These are phyloP conservation scores for Lasioglossum leucozonium DNA, from an alignment of 2,888 invertebrate species.

Conservation along the genomic window DNA sequence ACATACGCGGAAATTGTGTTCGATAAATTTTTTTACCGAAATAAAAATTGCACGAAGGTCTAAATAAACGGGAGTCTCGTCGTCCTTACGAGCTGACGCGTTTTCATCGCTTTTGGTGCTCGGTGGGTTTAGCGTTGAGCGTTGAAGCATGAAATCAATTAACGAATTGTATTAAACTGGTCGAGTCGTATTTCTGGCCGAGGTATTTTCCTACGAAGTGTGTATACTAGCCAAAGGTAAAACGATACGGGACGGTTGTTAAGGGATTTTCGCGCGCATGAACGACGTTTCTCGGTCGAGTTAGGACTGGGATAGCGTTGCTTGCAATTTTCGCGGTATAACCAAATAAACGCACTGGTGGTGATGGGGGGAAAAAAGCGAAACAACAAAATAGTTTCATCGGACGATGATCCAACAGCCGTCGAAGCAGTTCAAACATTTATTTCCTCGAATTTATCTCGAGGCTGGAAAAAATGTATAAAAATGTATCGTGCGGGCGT, in stretches of 20 bases:
- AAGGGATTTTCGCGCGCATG: neutral
- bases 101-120: too few relatives aligned
- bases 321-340: neutral
- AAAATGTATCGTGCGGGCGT: too few relatives aligned
- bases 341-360: neutral
- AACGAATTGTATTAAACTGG: too few relatives aligned
- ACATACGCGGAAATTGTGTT: too few relatives aligned
- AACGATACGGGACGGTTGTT: neutral
- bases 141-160: too few relatives aligned
- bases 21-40: too few relatives aligned
- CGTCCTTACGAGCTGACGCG: too few relatives aligned
- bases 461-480: too few relatives aligned
- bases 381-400: neutral
- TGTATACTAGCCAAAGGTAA: neutral
- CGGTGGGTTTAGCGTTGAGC: too few relatives aligned
- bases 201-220: neutral
- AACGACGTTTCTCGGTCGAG: neutral
- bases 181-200: too few relatives aligned
- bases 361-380: neutral
- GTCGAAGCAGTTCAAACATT: slow-evolving; percentile 5
- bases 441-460: neutral
- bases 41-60: too few relatives aligned
- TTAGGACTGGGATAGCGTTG: neutral
- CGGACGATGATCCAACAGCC: neutral
- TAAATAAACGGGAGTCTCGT: too few relatives aligned